Evolutionary conservation across 1,140 invertebrate genomes (phyloP).

Genomic region (Drosophila malerkotliana): DNA sequence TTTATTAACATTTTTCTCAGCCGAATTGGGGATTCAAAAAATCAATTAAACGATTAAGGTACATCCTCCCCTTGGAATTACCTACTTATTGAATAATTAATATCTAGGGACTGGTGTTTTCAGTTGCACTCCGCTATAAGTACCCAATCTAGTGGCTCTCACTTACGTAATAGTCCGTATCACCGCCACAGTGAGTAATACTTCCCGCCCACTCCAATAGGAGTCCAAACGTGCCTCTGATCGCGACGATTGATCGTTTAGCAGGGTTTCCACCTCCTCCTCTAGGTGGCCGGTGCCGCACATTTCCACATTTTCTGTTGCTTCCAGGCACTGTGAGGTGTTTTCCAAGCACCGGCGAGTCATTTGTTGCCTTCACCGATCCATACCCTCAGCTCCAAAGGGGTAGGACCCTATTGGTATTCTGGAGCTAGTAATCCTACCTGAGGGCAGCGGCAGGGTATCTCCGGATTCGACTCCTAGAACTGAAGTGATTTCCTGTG

Average conservation of each 20-base stretch:
- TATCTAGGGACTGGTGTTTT: conserved; percentile 25
- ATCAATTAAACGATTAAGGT: conserved; percentile 74
- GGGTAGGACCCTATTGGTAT: background rate
- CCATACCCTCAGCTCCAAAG: conserved; percentile 24
- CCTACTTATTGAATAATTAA: conserved; percentile 36
- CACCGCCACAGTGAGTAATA: conserved; percentile 59
- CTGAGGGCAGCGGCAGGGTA: conserved; percentile 8
- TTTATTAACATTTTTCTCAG: conserved; percentile 65
- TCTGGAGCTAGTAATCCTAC: background rate
- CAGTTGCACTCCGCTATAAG: conserved; percentile 13
- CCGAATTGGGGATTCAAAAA: conserved; percentile 42
- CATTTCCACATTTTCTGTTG: conserved; percentile 49
- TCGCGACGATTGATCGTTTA: conserved; percentile 81
- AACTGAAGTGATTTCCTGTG: background rate
- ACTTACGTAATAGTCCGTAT: conserved; percentile 66
- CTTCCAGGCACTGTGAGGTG: conserved; percentile 66
- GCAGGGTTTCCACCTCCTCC: conserved; percentile 33
- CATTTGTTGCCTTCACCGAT: conserved; percentile 68
- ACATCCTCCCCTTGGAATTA: conserved; percentile 28
- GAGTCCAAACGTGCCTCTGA: conserved; percentile 63
- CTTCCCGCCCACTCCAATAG: conserved; percentile 33
- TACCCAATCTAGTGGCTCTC: conserved; percentile 14
- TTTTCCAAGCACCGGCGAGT: conserved; percentile 37
- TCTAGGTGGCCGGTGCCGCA: conserved; percentile 12
- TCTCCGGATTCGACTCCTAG: background rate